Evolutionary conservation across 2,113 vertebrate species (phyloP).

Genomic region (Rallus limicola): DNA sequence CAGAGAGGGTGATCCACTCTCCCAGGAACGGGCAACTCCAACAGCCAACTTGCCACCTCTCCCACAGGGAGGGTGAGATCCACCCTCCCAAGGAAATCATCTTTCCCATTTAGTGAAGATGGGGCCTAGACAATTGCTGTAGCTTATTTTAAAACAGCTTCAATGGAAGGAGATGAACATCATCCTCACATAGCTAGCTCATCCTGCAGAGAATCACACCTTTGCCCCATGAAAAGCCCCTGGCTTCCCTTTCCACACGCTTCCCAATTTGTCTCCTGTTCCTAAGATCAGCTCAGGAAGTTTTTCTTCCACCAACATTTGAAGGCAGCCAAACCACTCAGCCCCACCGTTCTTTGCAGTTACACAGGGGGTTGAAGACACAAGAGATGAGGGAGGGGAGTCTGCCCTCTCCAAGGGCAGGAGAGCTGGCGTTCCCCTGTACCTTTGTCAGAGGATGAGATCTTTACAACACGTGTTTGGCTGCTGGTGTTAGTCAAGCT

Average conservation of each 20-base stretch:
- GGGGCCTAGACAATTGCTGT: background rate
- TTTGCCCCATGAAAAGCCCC: background rate
- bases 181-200: background rate
- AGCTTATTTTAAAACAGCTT: constrained; percentile 1
- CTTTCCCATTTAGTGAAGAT: background rate
- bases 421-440: background rate
- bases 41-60: background rate
- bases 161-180: background rate
- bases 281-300: background rate
- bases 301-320: background rate
- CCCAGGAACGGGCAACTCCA: background rate
- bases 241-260: background rate
- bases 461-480: background rate
- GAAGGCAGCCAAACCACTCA: background rate
- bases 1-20: background rate
- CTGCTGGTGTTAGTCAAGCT: background rate
- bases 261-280: background rate
- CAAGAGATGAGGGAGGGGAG: background rate
- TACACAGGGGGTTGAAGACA: background rate
- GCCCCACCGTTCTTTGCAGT: background rate
- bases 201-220: background rate
- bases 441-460: background rate
- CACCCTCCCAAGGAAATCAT: background rate
- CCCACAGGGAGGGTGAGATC: background rate
- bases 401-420: background rate